Conservation (phyloP, 2,888 invertebrate species). For the Polymixis lichenea region DNA sequence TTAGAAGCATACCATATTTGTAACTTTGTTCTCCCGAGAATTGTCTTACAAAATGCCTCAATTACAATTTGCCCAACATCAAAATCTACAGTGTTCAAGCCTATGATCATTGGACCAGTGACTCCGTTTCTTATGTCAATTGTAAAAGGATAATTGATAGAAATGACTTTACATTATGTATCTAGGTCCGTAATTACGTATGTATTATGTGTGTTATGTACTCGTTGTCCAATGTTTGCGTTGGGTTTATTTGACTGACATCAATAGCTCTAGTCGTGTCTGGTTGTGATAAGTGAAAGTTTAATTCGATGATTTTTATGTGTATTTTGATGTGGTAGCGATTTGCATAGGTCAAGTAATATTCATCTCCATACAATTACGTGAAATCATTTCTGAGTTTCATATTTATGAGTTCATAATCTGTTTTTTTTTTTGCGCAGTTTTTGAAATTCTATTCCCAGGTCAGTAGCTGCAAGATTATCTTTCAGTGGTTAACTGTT, state of each 20-base stretch:
- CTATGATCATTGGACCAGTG: not conserved
- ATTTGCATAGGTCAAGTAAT: constrained; percentile 14
- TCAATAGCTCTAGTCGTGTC: constrained; percentile 46
- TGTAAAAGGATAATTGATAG: constrained; percentile 35
- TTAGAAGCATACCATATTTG: not conserved
- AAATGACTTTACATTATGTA: constrained; percentile 52
- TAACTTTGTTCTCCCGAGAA: not conserved
- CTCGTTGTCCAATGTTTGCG: constrained; percentile 43
- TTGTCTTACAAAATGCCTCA: constrained; percentile 15
- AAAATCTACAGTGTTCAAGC: not conserved
- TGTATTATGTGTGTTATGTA: constrained; percentile 52
- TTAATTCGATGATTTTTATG: constrained; percentile 19
- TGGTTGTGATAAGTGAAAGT: constrained; percentile 54
- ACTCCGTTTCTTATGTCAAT: constrained; percentile 21
- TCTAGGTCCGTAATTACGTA: constrained; percentile 46
- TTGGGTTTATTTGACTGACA: constrained; percentile 57
- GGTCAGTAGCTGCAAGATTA: no score
- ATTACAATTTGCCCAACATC: not conserved
- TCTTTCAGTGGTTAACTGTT: not conserved
- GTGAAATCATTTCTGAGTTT: not conserved
- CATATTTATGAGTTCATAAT: not conserved
- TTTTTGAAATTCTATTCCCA: not conserved
- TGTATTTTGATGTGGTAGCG: constrained; percentile 19
- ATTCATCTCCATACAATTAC: not conserved
- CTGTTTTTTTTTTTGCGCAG: no score